These are phyloP conservation scores for Plagodis pulveraria DNA, from an alignment of 2,888 invertebrate species.

Conservation along the genomic window DNA sequence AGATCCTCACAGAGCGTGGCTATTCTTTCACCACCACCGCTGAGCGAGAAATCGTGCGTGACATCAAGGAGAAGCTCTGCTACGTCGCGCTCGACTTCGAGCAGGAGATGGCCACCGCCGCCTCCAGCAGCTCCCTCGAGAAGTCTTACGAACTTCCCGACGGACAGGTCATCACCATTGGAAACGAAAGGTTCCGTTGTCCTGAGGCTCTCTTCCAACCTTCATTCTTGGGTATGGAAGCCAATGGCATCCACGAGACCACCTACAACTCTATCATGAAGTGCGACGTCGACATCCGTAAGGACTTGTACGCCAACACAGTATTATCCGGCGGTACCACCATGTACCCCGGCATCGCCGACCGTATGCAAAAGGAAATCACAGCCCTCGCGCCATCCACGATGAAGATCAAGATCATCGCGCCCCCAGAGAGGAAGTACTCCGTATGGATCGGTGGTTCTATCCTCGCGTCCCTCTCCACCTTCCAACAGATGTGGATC, in stretches of 20 bases:
- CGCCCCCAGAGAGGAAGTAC: conserved; percentile 97
- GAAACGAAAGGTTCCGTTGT: conserved; percentile 97
- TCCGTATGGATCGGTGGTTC: conserved; percentile 98
- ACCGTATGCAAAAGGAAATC: conserved; percentile 97
- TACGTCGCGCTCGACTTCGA: conserved; percentile 96
- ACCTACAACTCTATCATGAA: conserved; percentile 99
- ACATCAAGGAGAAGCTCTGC: conserved; percentile 97
- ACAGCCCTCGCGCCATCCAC: conserved; percentile 96
- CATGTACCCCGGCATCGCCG: conserved; percentile 98
- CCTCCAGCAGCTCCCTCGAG: conserved; percentile 96
- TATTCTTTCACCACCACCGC: conserved; percentile 96
- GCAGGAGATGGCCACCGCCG: conserved; percentile 97
- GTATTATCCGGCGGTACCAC: conserved; percentile 97
- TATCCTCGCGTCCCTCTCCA: conserved; percentile 95
- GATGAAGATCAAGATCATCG: conserved; percentile 98
- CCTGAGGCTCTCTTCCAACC: conserved; percentile 98
- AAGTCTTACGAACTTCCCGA: conserved; percentile 98
- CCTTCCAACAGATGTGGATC: conserved; percentile 99
- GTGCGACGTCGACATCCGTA: conserved; percentile 98
- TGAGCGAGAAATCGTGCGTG: conserved; percentile 96
- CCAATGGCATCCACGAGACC: conserved; percentile 95
- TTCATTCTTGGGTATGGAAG: conserved; percentile 96
- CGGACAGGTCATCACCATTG: conserved; percentile 96
- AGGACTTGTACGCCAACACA: conserved; percentile 98
- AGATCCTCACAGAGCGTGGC: conserved; percentile 95